Percentiles rank a stretch among this genome's conserved stretches.
Conservation (phyloP, 2,888 invertebrate species). For the Deilephila elpenor region DNA sequence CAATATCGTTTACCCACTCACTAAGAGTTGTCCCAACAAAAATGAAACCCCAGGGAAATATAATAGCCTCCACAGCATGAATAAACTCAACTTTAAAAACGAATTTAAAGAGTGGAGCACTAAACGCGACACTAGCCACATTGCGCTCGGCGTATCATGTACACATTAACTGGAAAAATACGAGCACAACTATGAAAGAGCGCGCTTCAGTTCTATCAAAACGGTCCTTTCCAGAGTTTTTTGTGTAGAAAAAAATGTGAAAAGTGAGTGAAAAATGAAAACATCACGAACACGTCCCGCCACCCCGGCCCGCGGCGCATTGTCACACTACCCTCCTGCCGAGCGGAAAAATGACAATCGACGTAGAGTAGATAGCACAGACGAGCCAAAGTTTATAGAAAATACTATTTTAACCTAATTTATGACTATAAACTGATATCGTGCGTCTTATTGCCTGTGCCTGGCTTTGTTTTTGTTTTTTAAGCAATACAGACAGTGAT, state of each 20-base stretch:
- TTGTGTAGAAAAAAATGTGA: constrained; percentile 57
- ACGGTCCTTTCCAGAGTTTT: constrained; percentile 54
- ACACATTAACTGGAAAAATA: constrained; percentile 38
- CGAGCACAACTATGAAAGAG: constrained; percentile 37
- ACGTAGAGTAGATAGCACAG: constrained; percentile 52
- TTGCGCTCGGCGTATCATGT: constrained; percentile 9
- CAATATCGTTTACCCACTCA: no score
- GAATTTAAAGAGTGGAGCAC: not conserved
- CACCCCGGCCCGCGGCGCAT: constrained; percentile 54
- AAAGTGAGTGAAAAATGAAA: constrained; percentile 79
- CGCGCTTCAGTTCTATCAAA: constrained; percentile 53
- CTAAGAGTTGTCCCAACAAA: not conserved
- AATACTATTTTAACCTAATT: not conserved
- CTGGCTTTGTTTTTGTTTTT: no score
- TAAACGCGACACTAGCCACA: constrained; percentile 14
- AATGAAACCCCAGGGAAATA: not conserved
- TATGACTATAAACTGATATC: no score
- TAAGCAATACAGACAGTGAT: no score
- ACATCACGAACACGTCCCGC: constrained; percentile 67
- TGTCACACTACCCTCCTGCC: constrained; percentile 72
- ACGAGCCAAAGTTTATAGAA: constrained; percentile 7
- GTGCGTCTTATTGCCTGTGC: no score
- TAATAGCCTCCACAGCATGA: not conserved
- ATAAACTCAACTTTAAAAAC: not conserved
- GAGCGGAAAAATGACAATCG: constrained; percentile 69